Evolutionary conservation across 2,888 invertebrate species (phyloP).

Genomic region (Pammene aurita): DNA sequence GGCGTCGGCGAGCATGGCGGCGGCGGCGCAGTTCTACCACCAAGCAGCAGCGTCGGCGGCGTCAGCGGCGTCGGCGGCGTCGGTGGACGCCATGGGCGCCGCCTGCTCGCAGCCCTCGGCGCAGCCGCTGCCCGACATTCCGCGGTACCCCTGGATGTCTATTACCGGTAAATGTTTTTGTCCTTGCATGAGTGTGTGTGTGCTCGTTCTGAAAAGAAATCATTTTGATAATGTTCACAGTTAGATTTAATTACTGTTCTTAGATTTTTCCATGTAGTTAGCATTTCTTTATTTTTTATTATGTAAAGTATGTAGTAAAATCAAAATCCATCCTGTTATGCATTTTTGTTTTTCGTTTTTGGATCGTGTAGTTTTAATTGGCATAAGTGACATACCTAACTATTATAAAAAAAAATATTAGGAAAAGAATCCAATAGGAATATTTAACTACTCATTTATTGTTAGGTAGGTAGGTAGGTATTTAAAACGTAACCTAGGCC

Average conservation of each 20-base stretch:
- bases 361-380: not conserved
- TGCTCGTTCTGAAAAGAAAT: conserved; percentile 48
- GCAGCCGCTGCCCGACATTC: conserved; percentile 95
- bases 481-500: not conserved
- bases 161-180: conserved; percentile 92
- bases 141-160: conserved; percentile 98
- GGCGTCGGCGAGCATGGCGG: conserved; percentile 86
- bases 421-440: not conserved
- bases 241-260: not conserved
- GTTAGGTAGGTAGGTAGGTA: no score
- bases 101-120: conserved; percentile 92
- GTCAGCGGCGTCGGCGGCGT: conserved; percentile 88
- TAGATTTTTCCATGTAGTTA: not conserved
- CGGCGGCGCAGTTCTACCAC: conserved; percentile 94
- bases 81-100: conserved; percentile 92
- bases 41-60: conserved; percentile 90
- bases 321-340: not conserved
- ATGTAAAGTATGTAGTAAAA: not conserved
- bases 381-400: no score
- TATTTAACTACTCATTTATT: not conserved
- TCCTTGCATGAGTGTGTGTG: conserved; percentile 61
- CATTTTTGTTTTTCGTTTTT: not conserved
- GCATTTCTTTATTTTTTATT: not conserved
- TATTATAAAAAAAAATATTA: no score
- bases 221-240: conserved; percentile 24